phyloP scores from a whole-genome alignment of 2,113 vertebrate genomes.

The Pteropus alecto region DNA sequence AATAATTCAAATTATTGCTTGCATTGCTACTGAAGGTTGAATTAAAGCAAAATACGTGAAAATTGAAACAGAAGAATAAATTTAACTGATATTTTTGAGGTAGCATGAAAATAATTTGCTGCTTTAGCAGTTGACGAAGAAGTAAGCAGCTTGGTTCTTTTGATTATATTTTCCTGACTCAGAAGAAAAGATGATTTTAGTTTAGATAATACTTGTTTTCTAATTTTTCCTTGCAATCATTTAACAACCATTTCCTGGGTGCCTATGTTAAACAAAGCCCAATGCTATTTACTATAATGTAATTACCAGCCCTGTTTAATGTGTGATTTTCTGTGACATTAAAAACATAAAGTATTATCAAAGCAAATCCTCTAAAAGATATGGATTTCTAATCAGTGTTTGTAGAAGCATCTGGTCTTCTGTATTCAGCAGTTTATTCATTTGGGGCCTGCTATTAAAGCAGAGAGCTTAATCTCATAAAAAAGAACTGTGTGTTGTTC shows the following conservation, averaged over 20 bases:
- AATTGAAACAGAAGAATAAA: background rate
- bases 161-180: background rate
- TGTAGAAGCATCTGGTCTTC: conserved; percentile 59
- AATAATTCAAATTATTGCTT: background rate
- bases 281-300: background rate
- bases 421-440: conserved; percentile 62
- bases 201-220: background rate
- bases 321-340: background rate
- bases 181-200: background rate
- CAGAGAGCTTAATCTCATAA: conserved; percentile 38
- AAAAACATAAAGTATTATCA: conserved; percentile 31
- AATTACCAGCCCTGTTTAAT: background rate
- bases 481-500: conserved; percentile 49
- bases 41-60: background rate
- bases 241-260: background rate
- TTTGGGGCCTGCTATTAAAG: conserved; percentile 62
- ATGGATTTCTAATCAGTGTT: conserved; percentile 34
- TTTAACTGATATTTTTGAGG: background rate
- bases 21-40: background rate
- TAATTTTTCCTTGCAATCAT: background rate
- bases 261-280: background rate
- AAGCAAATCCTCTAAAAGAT: background rate
- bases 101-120: background rate
- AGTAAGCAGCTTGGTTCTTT: background rate
- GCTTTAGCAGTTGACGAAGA: background rate